Evolutionary conservation across 2,797 vertebrate species (phyloP).

Genomic region (Halcyon smyrnensis): DNA sequence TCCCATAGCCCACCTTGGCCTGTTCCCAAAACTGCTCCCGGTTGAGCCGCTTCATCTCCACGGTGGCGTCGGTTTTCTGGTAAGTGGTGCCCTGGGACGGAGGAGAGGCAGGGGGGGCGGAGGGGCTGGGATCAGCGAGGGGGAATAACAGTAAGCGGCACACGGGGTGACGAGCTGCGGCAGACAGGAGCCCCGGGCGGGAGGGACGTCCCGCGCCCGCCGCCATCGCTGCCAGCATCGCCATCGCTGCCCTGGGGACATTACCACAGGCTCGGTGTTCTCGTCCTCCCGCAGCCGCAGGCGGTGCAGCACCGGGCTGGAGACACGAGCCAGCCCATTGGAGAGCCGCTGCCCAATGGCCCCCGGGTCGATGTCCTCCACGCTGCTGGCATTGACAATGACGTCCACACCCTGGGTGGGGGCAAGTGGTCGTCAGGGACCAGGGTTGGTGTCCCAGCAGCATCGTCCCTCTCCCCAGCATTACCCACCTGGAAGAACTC

Average conservation of each 20-base stretch:
- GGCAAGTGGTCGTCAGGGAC: not conserved
- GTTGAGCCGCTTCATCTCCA: conserved; percentile 97
- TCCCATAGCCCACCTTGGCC: conserved; percentile 85
- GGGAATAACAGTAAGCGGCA: not conserved
- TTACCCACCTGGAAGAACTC: conserved; percentile 95
- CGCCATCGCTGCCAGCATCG: accelerated
- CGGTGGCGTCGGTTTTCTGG: conserved; percentile 94
- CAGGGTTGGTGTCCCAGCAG: accelerated
- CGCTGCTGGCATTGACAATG: conserved; percentile 93
- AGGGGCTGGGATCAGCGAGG: conserved; percentile 35
- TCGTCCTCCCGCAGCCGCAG: conserved; percentile 90
- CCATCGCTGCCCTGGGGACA: accelerated
- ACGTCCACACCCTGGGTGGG: conserved; percentile 88
- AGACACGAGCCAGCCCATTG: conserved; percentile 87
- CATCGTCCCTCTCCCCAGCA: not conserved
- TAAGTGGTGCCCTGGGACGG: conserved; percentile 90
- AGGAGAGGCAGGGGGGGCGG: not conserved
- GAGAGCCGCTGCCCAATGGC: conserved; percentile 93
- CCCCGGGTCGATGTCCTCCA: conserved; percentile 93
- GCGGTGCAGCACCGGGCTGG: conserved; percentile 91
- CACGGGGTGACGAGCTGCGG: not conserved
- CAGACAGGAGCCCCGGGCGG: not conserved
- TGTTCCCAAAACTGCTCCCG: conserved; percentile 98
- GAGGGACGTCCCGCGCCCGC: not conserved
- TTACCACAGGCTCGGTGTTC: conserved; percentile 87